Evolutionary conservation across 2,113 vertebrate genomes (phyloP), one percentile per base, ranked within the genome.

Genomic region (Actenoides lindsayi): DNA sequence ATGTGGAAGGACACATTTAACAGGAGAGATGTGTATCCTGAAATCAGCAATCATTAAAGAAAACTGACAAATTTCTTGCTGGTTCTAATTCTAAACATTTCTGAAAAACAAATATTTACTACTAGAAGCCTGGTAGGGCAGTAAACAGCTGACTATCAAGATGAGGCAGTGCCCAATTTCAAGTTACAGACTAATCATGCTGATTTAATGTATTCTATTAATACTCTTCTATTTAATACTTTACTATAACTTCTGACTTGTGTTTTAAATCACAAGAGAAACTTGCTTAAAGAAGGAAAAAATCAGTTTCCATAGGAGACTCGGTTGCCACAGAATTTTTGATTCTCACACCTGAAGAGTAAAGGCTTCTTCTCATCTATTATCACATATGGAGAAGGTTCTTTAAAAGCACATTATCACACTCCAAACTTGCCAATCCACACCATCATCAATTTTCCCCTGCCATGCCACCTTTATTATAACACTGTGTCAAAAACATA

Each of bases 301-400:
- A 12, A 46, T 17, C 11, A 11, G 8, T 59, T 81, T 44, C 56
- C 50, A 19, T 5, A 5, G 19, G 11, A 69, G 41, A 9, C 10
- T 56, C 30, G 11, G 44, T 3, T 57, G 41, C 17, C 37, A 57
- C 64, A 39, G 70, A 63, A 92, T 27, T 17, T 50, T 39, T 16
- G 39, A 44, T 16, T 39, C 54, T 65, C 46, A 57, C 31, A 17
- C 7, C 37, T 25, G 8, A 31, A 44, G 35, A 70, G 53, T 37
- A 51, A 50, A 63, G 21, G 16, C 28, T 42, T 53, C 28, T 42
- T 53, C 25, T 53, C 63, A 18, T 13, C 50, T 69, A 69, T 13
- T 30, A 31, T 0, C 39, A 16, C 0, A 0, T 8, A 20, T 0
- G 4, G 74, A 28, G 51, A 53, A 89, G 39, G 73, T 28, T 88